Evolutionary conservation across 2,888 invertebrate species (phyloP), one percentile per base, ranked within the genome.

Genomic region (Dastarcus helophoroides): DNA sequence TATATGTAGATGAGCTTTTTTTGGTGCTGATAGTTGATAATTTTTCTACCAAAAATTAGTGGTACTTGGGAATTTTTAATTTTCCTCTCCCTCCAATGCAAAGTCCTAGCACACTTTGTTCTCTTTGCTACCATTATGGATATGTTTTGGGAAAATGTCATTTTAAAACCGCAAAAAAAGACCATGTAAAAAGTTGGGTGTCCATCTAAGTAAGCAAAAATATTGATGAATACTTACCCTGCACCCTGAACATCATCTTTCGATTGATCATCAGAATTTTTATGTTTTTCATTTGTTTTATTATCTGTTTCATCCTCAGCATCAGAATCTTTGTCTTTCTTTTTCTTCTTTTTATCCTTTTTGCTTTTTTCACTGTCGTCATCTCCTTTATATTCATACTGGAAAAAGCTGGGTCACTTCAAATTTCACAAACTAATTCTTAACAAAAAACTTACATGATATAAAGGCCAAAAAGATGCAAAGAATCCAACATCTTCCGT

Each of bases 401-500:
- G 46, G n/a, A 57, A 67, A 21, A 27, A 27, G 3, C 17, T 23
- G 3, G 16, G 3, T 16, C 3, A 7, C n/a, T 3, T n/a, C 14
- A 27, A 4, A 27, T 4, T 3, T n/a, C n/a, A 27, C 27, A 23
- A 23, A 10, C 10, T 27, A 31, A 12, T 23, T 22, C 11, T n/a
- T 7, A 17, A n/a, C 6, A 17, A 14, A 12, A 2, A 8, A 22
- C 51, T 53, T 54, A 85, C 88, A 64, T 85, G 81, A 62, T 94
- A 95, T 0, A 94, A 67, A 3, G 98, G 98, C 83, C 91, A 90
- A 67, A 98, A 98, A 0, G 95, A 97, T 4, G 95, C 95, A 44
- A 97, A 82, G 70, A 99, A 93, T 30, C 98, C 95, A 14, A 97
- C 97, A 56, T 99, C 98, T 62, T 97, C 98, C 0, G 94, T 94